Evolutionary conservation across 2,797 vertebrate species (phyloP).

Genomic region (Cyprinella venusta): DNA sequence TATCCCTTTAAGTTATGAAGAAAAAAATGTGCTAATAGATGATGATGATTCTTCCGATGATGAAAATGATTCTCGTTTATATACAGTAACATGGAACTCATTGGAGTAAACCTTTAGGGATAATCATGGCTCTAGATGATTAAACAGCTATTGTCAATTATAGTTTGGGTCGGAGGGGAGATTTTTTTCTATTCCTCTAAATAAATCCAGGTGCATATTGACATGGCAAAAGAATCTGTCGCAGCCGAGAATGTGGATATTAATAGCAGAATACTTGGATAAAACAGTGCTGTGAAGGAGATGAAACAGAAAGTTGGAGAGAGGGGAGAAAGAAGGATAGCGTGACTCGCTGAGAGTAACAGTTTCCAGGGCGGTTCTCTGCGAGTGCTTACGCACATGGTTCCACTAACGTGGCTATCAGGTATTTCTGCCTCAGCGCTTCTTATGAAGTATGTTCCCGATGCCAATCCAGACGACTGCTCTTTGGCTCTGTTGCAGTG

Average conservation of each 20-base stretch:
- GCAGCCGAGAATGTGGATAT: conserved; percentile 6
- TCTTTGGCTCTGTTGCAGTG: neutral
- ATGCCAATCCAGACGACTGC: conserved; percentile 19
- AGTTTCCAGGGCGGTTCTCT: conserved; percentile 26
- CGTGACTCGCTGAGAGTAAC: conserved; percentile 12
- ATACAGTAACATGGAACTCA: neutral
- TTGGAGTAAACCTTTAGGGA: neutral
- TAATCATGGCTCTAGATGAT: neutral
- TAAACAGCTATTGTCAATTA: neutral
- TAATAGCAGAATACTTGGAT: conserved; percentile 5
- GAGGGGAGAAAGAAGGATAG: conserved; percentile 14
- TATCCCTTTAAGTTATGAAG: too few species aligned
- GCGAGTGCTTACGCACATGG: conserved; percentile 29
- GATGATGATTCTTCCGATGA: too few species aligned
- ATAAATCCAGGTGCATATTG: conserved; percentile 19
- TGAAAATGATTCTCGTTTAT: neutral
- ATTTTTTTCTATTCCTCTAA: neutral
- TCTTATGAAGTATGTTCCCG: conserved; percentile 27
- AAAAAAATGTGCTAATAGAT: too few species aligned
- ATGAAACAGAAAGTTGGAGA: conserved; percentile 22
- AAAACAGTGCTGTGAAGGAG: neutral
- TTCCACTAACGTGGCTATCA: conserved; percentile 36
- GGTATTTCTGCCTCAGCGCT: conserved; percentile 40
- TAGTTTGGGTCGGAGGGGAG: neutral
- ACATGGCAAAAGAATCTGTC: neutral